Evolutionary conservation across 2,888 invertebrate genomes (phyloP), one percentile per base, ranked within the genome.

Genomic region (Alloscopus bannaensis): DNA sequence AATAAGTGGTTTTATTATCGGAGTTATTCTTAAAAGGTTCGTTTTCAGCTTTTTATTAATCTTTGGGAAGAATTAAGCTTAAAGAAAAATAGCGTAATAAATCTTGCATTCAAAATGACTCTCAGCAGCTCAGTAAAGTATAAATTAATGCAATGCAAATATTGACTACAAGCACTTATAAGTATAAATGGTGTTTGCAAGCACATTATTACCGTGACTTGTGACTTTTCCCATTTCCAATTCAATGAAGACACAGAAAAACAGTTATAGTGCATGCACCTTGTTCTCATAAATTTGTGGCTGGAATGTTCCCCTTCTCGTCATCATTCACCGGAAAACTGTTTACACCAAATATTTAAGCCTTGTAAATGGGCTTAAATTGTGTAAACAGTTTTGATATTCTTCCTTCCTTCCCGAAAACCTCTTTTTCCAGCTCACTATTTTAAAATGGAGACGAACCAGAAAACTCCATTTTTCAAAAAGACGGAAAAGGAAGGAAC

Each of bases 311-410:
- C n/a, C n/a, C n/a, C n/a, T n/a, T n/a, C n/a, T n/a, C n/a, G n/a
- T n/a, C n/a, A 36, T 36, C 36, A 8, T 13, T 36, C 13, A 8
- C 36, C 36, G 6, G 36, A 13, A 36, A 36, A 36, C 36, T 36
- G 36, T 36, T 36, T 57, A 16, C 57, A 57, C 57, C 26, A 57
- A 57, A 69, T 36, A 42, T 57, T 42, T 57, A 55, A 55, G 52
- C 8, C 22, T 47, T 59, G 28, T 28, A 70, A 59, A 71, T 60
- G 60, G 45, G 42, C 50, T 36, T 60, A 52, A 59, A 64, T 72
- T 64, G 52, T 28, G 45, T 64, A 72, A 64, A 72, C 72, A 72
- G n/a, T 42, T 64, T 72, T 62, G 26, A 64, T 52, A 64, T 40
- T 28, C 64, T 6, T 40, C 13, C 36, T 13, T 13, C 36, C 36